Percentiles rank a stretch among this genome's conserved stretches.
phyloP scores from a whole-genome alignment of 2,113 vertebrate genomes.

The Scolopax mira region DNA sequence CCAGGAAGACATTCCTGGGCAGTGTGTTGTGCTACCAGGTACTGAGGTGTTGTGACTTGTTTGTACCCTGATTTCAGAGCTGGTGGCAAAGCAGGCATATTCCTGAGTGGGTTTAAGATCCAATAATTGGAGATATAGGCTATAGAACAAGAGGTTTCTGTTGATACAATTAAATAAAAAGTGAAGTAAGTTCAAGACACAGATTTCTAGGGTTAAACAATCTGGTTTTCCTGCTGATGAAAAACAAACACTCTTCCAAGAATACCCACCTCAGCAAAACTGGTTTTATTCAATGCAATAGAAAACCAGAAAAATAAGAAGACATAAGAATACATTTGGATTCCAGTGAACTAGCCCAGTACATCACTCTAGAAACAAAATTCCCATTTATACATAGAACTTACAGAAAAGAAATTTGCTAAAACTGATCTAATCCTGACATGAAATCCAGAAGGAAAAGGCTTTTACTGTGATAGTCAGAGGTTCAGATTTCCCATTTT shows the following conservation, averaged over 20 bases:
- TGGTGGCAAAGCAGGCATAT: neutral
- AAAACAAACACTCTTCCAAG: neutral
- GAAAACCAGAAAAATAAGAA: neutral
- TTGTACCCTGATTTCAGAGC: neutral
- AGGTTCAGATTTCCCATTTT: neutral
- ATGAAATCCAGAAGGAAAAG: conserved; percentile 4
- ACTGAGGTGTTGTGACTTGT: neutral
- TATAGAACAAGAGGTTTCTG: neutral
- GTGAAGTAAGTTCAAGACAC: neutral
- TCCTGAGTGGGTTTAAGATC: neutral
- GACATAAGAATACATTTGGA: neutral
- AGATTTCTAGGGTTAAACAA: neutral
- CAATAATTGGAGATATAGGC: neutral
- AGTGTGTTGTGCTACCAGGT: neutral
- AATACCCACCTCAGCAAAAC: neutral
- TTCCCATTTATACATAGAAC: neutral
- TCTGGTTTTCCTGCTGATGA: neutral
- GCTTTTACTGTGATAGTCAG: neutral
- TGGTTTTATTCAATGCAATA: neutral
- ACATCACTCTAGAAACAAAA: neutral
- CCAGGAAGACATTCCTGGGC: neutral
- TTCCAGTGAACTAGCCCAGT: neutral
- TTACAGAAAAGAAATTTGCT: neutral
- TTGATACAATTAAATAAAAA: neutral
- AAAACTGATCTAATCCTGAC: neutral